Conservation (phyloP, 2,797 vertebrate species). For the Eleutherodactylus coqui region DNA sequence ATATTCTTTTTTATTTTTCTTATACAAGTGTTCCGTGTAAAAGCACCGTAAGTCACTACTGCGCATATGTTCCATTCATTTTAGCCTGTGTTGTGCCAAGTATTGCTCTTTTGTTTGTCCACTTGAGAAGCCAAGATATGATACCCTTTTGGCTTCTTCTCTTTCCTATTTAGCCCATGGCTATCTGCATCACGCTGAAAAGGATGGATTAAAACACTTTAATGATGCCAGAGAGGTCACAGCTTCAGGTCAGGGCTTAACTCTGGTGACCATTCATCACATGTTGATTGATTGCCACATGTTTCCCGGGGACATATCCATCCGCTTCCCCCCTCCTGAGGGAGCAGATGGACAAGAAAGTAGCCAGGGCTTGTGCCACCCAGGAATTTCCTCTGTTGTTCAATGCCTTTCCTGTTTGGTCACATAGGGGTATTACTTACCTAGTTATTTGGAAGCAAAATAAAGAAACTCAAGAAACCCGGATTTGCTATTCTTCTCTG, state of each 20-base stretch:
- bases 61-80: constrained; percentile 8
- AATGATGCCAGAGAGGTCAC: constrained; percentile 73
- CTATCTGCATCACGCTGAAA: constrained; percentile 47
- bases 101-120: constrained; percentile 35
- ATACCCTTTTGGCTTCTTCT: constrained; percentile 27
- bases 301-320: constrained; percentile 75
- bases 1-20: no score
- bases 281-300: constrained; percentile 83
- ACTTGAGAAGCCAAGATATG: constrained; percentile 40
- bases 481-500: background rate
- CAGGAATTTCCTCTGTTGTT: constrained; percentile 77
- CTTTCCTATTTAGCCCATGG: constrained; percentile 41
- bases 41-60: background rate
- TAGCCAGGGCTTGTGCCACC: constrained; percentile 71
- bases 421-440: constrained; percentile 4
- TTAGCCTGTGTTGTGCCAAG: constrained; percentile 28
- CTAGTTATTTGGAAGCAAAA: background rate
- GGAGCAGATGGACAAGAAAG: constrained; percentile 75
- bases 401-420: constrained; percentile 66
- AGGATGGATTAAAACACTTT: constrained; percentile 59
- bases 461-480: background rate
- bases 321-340: constrained; percentile 73
- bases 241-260: constrained; percentile 79
- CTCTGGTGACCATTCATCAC: constrained; percentile 81
- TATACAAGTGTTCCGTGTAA: no score